Evolutionary conservation across 2,888 invertebrate species (phyloP).

Genomic region (Prosapia bicincta): DNA sequence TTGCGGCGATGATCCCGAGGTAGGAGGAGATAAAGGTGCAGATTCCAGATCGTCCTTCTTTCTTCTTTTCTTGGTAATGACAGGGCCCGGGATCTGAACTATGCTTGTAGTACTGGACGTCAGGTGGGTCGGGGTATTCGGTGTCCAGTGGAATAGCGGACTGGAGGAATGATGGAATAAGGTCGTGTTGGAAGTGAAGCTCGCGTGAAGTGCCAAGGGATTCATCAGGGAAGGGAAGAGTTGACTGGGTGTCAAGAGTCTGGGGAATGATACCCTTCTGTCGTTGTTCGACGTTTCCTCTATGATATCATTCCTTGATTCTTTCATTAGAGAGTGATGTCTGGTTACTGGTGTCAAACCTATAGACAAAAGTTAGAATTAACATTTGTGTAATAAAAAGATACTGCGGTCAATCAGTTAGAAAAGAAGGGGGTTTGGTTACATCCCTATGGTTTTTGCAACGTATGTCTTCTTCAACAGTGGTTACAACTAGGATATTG

Average conservation of each 20-base stretch:
- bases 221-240: slow-evolving; percentile 25
- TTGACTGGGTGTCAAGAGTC: slow-evolving; percentile 17
- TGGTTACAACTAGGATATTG: too few species aligned
- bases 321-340: slow-evolving; percentile 23
- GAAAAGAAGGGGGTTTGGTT: too few species aligned
- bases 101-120: not conserved
- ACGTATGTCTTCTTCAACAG: too few species aligned
- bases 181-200: slow-evolving; percentile 24
- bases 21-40: slow-evolving; percentile 55
- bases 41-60: slow-evolving; percentile 34
- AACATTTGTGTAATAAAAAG: too few species aligned
- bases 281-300: slow-evolving; percentile 14
- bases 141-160: slow-evolving; percentile 9
- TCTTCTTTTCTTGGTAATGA: slow-evolving; percentile 12
- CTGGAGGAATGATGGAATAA: slow-evolving; percentile 10
- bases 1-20: slow-evolving; percentile 54
- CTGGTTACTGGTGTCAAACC: slow-evolving; percentile 29
- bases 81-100: not conserved
- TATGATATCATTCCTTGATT: slow-evolving; percentile 20
- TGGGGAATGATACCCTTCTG: slow-evolving; percentile 16
- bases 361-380: slow-evolving; percentile 17
- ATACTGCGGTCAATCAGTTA: too few species aligned
- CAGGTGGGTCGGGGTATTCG: slow-evolving; percentile 4
- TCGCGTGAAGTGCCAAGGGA: slow-evolving; percentile 32
- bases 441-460: too few species aligned